These are phyloP conservation scores for Petromus typicus DNA, from an alignment of 2,113 vertebrate species.

Conservation along the genomic window DNA sequence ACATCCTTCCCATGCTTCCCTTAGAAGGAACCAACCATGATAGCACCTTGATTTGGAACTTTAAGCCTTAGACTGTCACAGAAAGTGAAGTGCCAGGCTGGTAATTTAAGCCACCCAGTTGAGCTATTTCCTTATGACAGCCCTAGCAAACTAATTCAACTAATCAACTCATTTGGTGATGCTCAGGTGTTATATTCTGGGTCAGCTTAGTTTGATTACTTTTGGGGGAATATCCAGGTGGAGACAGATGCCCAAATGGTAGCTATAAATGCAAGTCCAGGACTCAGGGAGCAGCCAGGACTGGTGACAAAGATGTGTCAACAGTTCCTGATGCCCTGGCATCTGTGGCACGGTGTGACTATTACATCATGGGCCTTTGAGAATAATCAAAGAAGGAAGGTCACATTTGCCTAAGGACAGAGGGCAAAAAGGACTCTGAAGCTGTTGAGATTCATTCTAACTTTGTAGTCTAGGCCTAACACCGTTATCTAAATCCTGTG, in stretches of 20 bases:
- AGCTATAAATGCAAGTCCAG: too few species aligned
- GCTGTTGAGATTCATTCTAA: background rate
- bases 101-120: background rate
- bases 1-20: background rate
- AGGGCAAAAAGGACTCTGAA: too few species aligned
- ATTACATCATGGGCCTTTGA: background rate
- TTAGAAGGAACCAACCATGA: background rate
- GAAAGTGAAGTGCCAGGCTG: background rate
- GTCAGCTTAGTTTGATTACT: background rate
- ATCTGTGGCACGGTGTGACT: background rate
- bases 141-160: background rate
- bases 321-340: background rate
- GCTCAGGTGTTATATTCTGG: background rate
- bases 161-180: background rate
- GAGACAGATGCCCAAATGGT: background rate
- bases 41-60: background rate
- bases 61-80: background rate
- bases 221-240: background rate
- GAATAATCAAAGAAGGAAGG: background rate
- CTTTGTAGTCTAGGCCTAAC: background rate
- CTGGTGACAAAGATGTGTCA: background rate
- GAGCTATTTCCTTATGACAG: background rate
- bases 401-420: background rate
- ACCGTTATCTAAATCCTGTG: background rate
- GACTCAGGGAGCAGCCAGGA: background rate